Evolutionary conservation across 1,140 invertebrate species (phyloP).

Genomic region (Drosophila ironensis): DNA sequence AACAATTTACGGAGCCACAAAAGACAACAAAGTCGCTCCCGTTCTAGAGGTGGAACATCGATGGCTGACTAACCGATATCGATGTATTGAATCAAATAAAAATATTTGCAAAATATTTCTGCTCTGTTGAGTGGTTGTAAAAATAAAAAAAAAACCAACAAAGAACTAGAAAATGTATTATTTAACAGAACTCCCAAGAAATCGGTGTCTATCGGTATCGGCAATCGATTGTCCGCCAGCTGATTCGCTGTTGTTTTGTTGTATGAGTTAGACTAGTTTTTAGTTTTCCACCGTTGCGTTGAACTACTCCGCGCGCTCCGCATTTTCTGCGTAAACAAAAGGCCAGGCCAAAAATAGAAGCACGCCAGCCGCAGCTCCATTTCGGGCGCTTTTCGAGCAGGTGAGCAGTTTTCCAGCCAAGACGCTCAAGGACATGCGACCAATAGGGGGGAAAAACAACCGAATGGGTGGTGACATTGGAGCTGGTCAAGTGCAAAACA

Average conservation of each 20-base stretch:
- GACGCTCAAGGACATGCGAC: slow-evolving; percentile 55
- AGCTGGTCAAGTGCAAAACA: background rate
- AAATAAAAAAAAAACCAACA: too few species aligned
- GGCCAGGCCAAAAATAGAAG: slow-evolving; percentile 68
- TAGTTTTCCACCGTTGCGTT: slow-evolving; percentile 48
- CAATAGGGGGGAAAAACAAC: background rate
- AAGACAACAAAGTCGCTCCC: slow-evolving; percentile 41
- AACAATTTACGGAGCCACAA: slow-evolving; percentile 24
- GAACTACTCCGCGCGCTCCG: slow-evolving; percentile 32
- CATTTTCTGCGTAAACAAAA: slow-evolving; percentile 56
- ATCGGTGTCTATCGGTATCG: background rate
- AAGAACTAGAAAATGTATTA: too few species aligned
- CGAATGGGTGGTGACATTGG: slow-evolving; percentile 31
- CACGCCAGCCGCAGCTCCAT: slow-evolving; percentile 33
- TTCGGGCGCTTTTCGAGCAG: slow-evolving; percentile 41
- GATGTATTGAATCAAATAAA: background rate
- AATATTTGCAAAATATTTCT: too few species aligned
- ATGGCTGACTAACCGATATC: too few species aligned
- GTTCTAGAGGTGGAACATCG: too few species aligned
- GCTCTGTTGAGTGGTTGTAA: too few species aligned
- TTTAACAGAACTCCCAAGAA: too few species aligned
- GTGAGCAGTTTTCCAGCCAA: slow-evolving; percentile 52
- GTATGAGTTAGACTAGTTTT: slow-evolving; percentile 42
- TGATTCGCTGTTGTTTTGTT: slow-evolving; percentile 42
- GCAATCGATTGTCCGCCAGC: slow-evolving; percentile 1